A percentile compares a stretch with the other conserved stretches of the same genome.
Evolutionary conservation across 2,113 vertebrate genomes (phyloP).

Genomic region (Numenius arquata): DNA sequence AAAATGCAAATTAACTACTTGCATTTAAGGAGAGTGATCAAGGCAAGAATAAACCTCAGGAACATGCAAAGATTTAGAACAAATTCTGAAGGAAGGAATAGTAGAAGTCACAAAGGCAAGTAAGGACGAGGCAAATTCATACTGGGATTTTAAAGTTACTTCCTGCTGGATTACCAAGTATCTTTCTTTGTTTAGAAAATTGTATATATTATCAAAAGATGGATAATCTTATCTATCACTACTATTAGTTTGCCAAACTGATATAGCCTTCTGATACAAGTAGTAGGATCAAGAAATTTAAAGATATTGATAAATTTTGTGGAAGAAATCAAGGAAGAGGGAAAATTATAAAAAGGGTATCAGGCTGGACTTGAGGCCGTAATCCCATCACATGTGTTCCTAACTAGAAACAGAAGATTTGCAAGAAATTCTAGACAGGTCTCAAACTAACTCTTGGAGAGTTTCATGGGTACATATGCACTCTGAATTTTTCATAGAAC

Average conservation of each 20-base stretch:
- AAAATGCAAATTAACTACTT: background rate
- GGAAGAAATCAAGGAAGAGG: background rate
- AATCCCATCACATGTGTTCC: fast-evolving
- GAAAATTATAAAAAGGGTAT: background rate
- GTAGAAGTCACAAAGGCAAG: background rate
- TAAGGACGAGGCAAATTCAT: background rate
- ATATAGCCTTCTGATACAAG: background rate
- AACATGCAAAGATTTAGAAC: background rate
- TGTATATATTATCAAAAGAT: background rate
- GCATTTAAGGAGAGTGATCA: background rate
- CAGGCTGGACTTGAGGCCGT: background rate
- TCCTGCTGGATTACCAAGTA: background rate
- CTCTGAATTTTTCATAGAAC: background rate
- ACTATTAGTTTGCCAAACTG: background rate
- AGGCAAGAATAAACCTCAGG: background rate
- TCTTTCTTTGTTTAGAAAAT: background rate
- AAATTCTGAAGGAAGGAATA: background rate
- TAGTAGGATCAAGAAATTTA: background rate
- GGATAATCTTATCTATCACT: background rate
- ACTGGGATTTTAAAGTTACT: background rate
- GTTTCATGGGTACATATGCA: background rate
- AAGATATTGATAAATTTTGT: background rate
- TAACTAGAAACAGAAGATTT: background rate
- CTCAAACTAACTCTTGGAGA: background rate
- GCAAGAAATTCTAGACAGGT: background rate